Evolutionary conservation across 2,113 vertebrate genomes (phyloP).

Genomic region (Triplophysa siluroides): DNA sequence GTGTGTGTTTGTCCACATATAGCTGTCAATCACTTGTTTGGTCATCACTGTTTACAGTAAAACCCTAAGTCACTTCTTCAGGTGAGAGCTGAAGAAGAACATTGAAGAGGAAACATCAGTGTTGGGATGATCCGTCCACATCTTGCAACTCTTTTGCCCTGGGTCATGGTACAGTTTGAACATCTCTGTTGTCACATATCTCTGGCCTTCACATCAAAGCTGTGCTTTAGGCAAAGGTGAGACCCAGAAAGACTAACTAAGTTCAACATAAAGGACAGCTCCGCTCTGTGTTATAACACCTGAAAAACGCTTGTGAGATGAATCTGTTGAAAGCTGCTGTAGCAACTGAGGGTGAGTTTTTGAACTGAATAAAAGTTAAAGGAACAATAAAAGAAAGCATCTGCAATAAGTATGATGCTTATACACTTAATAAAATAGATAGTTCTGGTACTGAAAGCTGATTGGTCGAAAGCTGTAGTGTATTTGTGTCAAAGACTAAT

Average conservation of each 20-base stretch:
- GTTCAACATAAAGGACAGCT: conserved; percentile 27
- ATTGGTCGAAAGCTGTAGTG: too few relatives aligned
- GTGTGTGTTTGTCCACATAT: too few relatives aligned
- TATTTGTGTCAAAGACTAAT: too few relatives aligned
- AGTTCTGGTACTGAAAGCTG: too few relatives aligned
- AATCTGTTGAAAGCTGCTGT: conserved; percentile 13
- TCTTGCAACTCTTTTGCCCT: conserved; percentile 26
- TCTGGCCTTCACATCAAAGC: conserved; percentile 35
- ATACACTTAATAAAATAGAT: neutral
- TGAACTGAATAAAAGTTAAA: neutral
- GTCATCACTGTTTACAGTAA: neutral
- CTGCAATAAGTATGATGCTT: neutral
- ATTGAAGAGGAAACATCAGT: conserved; percentile 23
- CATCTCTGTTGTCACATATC: conserved; percentile 32
- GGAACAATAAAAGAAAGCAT: too few relatives aligned
- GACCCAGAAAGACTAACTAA: conserved; percentile 28
- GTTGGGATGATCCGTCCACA: conserved; percentile 28
- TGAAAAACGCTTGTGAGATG: conserved; percentile 13
- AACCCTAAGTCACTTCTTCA: neutral
- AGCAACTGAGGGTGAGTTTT: neutral
- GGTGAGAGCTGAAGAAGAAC: neutral
- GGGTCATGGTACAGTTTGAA: conserved; percentile 3
- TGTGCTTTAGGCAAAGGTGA: conserved; percentile 37
- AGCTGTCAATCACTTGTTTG: neutral
- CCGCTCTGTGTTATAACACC: conserved; percentile 19